Percentiles rank a stretch among this genome's conserved stretches.
These are phyloP conservation scores for Penaeus vannamei DNA, from an alignment of 1,140 invertebrate genomes.

Conservation along the genomic window DNA sequence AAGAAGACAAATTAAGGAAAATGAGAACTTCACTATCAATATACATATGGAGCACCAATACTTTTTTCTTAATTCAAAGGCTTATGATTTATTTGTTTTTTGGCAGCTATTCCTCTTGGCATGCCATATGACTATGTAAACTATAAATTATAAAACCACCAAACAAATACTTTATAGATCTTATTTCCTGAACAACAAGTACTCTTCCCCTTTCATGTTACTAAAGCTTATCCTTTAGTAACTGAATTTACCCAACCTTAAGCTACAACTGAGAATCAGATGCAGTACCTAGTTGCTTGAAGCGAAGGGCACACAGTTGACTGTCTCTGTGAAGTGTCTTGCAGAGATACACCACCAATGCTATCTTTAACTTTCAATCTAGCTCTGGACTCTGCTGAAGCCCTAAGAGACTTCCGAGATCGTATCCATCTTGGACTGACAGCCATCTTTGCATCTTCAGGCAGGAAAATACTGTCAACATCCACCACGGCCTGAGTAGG, in stretches of 20 bases:
- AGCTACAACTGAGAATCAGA: not conserved
- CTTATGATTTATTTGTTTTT: no score
- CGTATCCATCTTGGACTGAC: conserved; percentile 45
- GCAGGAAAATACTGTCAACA: conserved; percentile 32
- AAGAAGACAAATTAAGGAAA: no score
- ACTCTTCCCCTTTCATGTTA: no score
- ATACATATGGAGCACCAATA: no score
- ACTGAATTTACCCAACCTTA: not conserved
- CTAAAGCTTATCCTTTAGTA: no score
- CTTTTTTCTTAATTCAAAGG: no score
- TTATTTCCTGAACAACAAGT: no score
- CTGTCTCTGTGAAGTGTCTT: conserved; percentile 62
- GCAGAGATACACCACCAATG: conserved; percentile 65
- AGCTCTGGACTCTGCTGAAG: conserved; percentile 42
- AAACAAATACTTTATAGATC: no score
- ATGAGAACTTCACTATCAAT: no score
- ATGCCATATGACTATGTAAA: no score
- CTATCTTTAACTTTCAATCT: conserved; percentile 66
- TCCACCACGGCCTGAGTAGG: conserved; percentile 42
- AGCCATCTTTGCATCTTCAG: conserved; percentile 40
- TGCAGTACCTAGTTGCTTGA: conserved; percentile 12
- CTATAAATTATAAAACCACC: no score
- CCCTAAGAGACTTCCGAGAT: conserved; percentile 42
- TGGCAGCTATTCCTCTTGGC: no score
- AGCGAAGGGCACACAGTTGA: conserved; percentile 19